phyloP scores from a whole-genome alignment of 2,888 invertebrate genomes.

The Caenorhabditis uteleia region DNA sequence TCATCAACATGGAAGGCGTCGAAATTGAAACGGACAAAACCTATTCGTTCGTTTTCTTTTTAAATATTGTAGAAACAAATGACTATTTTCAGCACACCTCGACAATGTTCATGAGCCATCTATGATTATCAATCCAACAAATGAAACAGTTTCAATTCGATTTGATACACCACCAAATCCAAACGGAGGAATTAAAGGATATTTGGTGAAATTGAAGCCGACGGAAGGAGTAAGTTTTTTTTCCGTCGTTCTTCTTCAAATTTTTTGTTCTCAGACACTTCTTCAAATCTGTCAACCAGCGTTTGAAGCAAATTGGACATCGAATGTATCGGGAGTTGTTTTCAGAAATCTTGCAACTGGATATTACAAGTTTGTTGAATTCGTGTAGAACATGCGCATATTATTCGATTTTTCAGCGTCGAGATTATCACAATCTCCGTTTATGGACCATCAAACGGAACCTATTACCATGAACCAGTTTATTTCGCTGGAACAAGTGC shows the following conservation, averaged over 20 bases:
- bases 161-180: slow-evolving; percentile 83
- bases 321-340: slow-evolving; percentile 40
- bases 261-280: slow-evolving; percentile 39
- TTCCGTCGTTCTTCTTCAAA: neutral
- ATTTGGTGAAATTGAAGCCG: slow-evolving; percentile 70
- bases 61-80: neutral
- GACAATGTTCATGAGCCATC: slow-evolving; percentile 37
- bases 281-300: slow-evolving; percentile 37
- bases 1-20: slow-evolving; percentile 20
- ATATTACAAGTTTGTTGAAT: slow-evolving; percentile 50
- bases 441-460: too few relatives aligned
- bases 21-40: slow-evolving; percentile 10
- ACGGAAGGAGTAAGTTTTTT: neutral
- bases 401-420: too few relatives aligned
- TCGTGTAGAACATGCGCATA: too few relatives aligned
- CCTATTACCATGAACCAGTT: too few relatives aligned
- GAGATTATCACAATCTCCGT: slow-evolving; percentile 39
- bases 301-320: slow-evolving; percentile 9
- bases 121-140: slow-evolving; percentile 17
- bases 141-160: slow-evolving; percentile 11
- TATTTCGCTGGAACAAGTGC: slow-evolving; percentile 4
- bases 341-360: slow-evolving; percentile 59
- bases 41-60: neutral
- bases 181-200: slow-evolving; percentile 86
- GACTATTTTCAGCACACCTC: slow-evolving; percentile 15